Percentiles rank a stretch among this genome's conserved stretches.
These are phyloP conservation scores for Narcine bancroftii DNA, from an alignment of 2,113 vertebrate species.

Conservation along the genomic window DNA sequence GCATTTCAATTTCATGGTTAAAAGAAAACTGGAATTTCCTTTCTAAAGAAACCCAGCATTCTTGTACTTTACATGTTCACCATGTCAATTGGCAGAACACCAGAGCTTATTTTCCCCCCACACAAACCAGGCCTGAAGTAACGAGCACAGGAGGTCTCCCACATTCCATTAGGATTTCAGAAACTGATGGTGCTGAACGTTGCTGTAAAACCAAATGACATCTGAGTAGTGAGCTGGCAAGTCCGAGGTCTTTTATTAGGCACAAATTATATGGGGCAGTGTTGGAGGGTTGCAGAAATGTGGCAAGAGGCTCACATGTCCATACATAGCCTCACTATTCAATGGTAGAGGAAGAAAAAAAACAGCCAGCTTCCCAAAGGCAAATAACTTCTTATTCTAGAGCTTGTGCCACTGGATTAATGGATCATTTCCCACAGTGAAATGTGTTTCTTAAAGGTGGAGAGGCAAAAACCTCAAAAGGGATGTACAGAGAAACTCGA, in stretches of 20 bases:
- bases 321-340: background rate
- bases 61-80: background rate
- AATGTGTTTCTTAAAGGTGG: conserved; percentile 18
- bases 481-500: conserved; percentile 24
- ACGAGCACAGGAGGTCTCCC: background rate
- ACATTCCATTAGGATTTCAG: conserved; percentile 8
- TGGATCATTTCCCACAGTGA: background rate
- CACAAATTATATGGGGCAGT: conserved; percentile 7
- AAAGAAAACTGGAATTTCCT: conserved; percentile 20
- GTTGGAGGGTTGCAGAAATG: background rate
- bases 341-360: conserved; percentile 4
- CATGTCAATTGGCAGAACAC: conserved; percentile 8
- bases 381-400: conserved; percentile 1
- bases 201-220: background rate
- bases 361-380: conserved; percentile 26
- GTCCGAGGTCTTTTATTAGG: conserved; percentile 4
- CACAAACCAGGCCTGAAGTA: background rate
- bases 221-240: background rate
- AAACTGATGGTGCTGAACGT: background rate
- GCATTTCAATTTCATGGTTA: conserved; percentile 14
- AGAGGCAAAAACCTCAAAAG: conserved; percentile 4
- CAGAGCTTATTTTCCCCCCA: conserved; percentile 10
- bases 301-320: background rate
- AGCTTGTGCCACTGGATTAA: background rate
- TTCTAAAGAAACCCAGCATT: background rate